Conservation (phyloP, 2,888 invertebrate genomes). For the Troglohyphantes excavatus region DNA sequence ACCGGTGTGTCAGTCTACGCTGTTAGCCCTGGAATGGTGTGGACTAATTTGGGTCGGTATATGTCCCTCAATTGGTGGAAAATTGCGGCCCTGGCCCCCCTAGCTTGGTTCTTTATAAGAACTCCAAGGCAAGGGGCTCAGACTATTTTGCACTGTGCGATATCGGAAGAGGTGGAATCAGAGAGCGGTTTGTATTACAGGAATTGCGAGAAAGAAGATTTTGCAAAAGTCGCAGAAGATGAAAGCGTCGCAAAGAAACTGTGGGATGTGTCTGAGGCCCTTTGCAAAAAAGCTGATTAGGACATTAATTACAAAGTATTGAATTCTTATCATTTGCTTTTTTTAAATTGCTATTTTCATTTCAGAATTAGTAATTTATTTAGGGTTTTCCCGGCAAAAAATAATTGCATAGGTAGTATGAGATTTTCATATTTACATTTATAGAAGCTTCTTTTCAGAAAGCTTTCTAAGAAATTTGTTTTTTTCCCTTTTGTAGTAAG, state of each 20-base stretch:
- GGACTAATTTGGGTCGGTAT: constrained; percentile 89
- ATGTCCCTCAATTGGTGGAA: constrained; percentile 88
- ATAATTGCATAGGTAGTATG: too few species aligned
- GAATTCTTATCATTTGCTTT: too few species aligned
- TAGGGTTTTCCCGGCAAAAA: too few species aligned
- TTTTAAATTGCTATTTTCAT: too few species aligned
- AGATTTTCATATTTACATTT: too few species aligned
- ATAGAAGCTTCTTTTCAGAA: too few species aligned
- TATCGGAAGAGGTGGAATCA: constrained; percentile 87
- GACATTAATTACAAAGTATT: too few species aligned
- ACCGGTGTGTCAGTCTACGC: constrained; percentile 75
- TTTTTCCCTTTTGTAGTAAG: too few species aligned
- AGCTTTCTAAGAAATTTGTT: too few species aligned
- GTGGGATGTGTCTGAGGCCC: constrained; percentile 80
- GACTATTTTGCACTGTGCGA: constrained; percentile 90
- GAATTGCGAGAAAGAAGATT: constrained; percentile 85
- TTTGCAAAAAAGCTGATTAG: constrained; percentile 42
- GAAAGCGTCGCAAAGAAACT: constrained; percentile 75
- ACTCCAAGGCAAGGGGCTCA: constrained; percentile 90
- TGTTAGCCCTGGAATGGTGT: constrained; percentile 90
- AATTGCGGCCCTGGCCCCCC: constrained; percentile 87
- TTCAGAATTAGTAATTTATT: too few species aligned
- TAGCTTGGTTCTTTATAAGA: constrained; percentile 88
- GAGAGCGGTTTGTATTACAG: constrained; percentile 89
- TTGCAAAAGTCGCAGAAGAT: constrained; percentile 71